Evolutionary conservation across 37 sponge, comb jelly and placozoan species (phyloP).

Genomic region (Beroe forskalii): DNA sequence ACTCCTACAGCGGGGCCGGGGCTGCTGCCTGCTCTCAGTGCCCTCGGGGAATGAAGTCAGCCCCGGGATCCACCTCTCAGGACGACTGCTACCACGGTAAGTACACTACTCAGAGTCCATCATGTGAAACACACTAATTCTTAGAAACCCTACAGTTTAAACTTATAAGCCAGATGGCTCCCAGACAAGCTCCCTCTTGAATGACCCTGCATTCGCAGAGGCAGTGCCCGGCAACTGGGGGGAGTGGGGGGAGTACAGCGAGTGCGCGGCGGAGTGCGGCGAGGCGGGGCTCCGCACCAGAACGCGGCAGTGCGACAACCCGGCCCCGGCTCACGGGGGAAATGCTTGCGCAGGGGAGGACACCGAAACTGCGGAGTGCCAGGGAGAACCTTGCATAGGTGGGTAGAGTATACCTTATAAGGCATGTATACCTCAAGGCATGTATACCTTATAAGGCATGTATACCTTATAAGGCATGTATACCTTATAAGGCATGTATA

Average conservation of each 20-base stretch:
- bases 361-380: neutral
- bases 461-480: too few relatives aligned
- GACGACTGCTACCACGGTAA: neutral
- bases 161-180: too few relatives aligned
- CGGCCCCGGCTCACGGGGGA: neutral
- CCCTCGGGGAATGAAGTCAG: neutral
- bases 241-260: neutral
- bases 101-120: too few relatives aligned
- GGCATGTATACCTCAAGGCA: too few relatives aligned
- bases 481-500: too few relatives aligned
- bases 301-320: neutral
- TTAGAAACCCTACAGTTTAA: too few relatives aligned
- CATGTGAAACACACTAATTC: too few relatives aligned
- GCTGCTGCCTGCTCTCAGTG: neutral
- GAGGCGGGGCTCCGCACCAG: neutral
- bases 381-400: neutral
- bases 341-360: neutral
- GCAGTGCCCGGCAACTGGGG: neutral
- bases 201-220: neutral
- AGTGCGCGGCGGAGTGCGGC: neutral
- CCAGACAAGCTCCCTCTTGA: too few relatives aligned
- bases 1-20: neutral
- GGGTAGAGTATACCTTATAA: too few relatives aligned
- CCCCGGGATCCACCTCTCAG: conserved; percentile 2
- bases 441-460: too few relatives aligned